These are phyloP conservation scores for Ginglymostoma cirratum DNA, from an alignment of 2,113 vertebrate species.

Conservation along the genomic window DNA sequence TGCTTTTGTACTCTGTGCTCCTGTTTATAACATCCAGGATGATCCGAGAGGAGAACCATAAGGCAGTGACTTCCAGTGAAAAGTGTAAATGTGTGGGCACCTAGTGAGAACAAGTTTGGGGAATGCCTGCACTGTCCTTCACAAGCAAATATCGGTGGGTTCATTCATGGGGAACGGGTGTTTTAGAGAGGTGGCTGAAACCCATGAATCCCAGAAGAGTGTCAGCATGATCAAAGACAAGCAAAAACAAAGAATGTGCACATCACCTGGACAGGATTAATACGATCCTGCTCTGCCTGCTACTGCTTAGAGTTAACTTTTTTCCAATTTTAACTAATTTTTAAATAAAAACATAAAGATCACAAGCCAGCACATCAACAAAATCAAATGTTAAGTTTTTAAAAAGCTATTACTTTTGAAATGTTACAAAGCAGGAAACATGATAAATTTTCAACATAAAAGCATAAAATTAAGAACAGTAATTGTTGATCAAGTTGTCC, in stretches of 20 bases:
- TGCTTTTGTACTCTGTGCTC: too few relatives aligned
- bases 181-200: not conserved
- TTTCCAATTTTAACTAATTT: too few relatives aligned
- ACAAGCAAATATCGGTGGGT: too few relatives aligned
- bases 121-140: too few relatives aligned
- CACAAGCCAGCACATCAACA: not conserved
- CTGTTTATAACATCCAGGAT: too few relatives aligned
- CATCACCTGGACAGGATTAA: constrained; percentile 60
- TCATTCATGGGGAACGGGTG: too few relatives aligned
- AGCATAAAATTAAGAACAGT: not conserved
- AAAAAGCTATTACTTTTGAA: not conserved
- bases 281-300: constrained; percentile 46
- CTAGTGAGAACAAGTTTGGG: too few relatives aligned
- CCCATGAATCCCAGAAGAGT: not conserved
- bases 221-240: not conserved
- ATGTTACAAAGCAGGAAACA: not conserved
- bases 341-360: not conserved
- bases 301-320: constrained; percentile 47
- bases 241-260: not conserved
- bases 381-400: not conserved
- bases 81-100: too few relatives aligned
- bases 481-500: not conserved
- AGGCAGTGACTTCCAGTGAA: too few relatives aligned
- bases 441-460: not conserved
- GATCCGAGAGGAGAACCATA: too few relatives aligned